Conservation (phyloP, 2,797 vertebrate species). For the Pogoniulus pusillus region DNA sequence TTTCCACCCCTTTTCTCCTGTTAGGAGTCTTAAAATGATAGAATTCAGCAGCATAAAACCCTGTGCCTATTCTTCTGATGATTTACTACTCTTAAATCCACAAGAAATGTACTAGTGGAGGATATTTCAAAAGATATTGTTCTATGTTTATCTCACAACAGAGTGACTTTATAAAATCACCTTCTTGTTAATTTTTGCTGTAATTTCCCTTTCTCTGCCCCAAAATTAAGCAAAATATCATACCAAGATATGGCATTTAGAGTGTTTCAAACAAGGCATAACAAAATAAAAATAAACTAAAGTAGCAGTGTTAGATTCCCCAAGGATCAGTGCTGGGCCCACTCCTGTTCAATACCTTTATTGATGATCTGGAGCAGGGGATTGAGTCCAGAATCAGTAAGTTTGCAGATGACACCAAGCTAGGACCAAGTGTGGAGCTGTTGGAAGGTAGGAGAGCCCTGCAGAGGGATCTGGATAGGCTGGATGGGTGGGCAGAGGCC, state of each 20-base stretch:
- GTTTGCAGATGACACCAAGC: too few relatives aligned
- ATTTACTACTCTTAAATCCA: not conserved
- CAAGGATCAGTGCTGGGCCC: too few relatives aligned
- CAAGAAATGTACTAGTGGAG: not conserved
- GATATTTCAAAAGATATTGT: not conserved
- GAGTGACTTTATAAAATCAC: not conserved
- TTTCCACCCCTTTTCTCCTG: not conserved
- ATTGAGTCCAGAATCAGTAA: too few relatives aligned
- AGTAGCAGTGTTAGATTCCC: not conserved
- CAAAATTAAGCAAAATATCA: not conserved
- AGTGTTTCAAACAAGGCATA: not conserved
- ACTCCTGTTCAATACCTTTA: too few relatives aligned
- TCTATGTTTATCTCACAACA: not conserved
- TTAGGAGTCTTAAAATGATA: not conserved
- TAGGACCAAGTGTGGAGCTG: too few relatives aligned
- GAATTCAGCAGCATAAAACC: not conserved
- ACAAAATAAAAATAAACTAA: not conserved
- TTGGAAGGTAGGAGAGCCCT: too few relatives aligned
- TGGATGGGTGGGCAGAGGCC: too few relatives aligned
- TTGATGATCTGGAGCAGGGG: too few relatives aligned
- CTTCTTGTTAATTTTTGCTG: not conserved
- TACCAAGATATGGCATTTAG: not conserved
- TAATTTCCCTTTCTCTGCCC: rapidly evolving
- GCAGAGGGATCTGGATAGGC: too few relatives aligned
- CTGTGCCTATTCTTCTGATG: not conserved